Conservation (phyloP, 2,888 invertebrate species). For the Xylocampa areola region DNA sequence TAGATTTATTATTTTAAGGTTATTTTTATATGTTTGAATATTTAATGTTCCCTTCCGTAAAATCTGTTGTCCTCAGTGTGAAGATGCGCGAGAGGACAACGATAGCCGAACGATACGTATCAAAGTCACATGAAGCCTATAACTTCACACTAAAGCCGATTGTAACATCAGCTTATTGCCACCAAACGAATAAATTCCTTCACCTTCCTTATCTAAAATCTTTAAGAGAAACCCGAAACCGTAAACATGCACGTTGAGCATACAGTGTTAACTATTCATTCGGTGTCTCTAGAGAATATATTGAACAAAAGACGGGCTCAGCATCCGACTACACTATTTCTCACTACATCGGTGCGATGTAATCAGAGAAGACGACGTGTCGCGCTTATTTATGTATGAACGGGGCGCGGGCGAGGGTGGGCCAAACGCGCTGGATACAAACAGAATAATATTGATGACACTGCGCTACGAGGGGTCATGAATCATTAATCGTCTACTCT, state of each 20-base stretch:
- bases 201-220: slow-evolving; percentile 84
- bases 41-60: slow-evolving; percentile 27
- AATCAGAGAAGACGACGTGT: slow-evolving; percentile 90
- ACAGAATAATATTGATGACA: slow-evolving; percentile 90
- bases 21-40: slow-evolving; percentile 39
- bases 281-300: slow-evolving; percentile 84
- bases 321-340: slow-evolving; percentile 89
- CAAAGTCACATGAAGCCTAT: slow-evolving; percentile 73
- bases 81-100: slow-evolving; percentile 34
- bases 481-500: slow-evolving; percentile 89
- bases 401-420: slow-evolving; percentile 88
- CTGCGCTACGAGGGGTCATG: slow-evolving; percentile 89
- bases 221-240: slow-evolving; percentile 88
- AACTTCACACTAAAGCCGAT: slow-evolving; percentile 80
- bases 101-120: slow-evolving; percentile 67
- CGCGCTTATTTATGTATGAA: slow-evolving; percentile 90
- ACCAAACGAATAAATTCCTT: slow-evolving; percentile 86
- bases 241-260: slow-evolving; percentile 86
- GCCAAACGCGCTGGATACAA: slow-evolving; percentile 87
- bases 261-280: slow-evolving; percentile 87
- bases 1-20: slow-evolving; percentile 48
- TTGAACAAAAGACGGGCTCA: slow-evolving; percentile 88
- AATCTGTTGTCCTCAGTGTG: slow-evolving; percentile 21
- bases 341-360: slow-evolving; percentile 90
- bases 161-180: slow-evolving; percentile 87